Conservation (phyloP, 2,888 invertebrate species). For the Drosophila yooni region DNA sequence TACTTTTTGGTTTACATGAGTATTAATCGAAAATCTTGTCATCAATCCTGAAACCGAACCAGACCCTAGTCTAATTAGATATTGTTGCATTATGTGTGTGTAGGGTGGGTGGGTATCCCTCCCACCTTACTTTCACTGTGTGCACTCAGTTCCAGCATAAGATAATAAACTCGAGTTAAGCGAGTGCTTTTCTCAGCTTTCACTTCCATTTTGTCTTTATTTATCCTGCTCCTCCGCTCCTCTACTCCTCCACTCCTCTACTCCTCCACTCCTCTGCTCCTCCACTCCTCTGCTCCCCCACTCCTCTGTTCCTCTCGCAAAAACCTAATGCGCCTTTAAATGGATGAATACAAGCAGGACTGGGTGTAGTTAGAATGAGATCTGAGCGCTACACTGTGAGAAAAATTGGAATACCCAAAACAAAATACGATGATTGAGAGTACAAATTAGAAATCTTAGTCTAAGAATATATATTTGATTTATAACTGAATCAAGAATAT, state of each 20-base stretch:
- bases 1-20: background rate
- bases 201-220: conserved; percentile 43
- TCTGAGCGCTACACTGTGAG: background rate
- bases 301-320: conserved; percentile 2
- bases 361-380: background rate
- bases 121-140: background rate
- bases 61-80: too few relatives aligned
- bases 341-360: conserved; percentile 8
- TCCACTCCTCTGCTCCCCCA: too few relatives aligned
- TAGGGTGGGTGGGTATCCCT: background rate
- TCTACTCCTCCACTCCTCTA: background rate
- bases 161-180: conserved; percentile 20
- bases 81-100: background rate
- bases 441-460: background rate
- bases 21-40: background rate
- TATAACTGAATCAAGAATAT: background rate
- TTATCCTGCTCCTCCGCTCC: too few relatives aligned
- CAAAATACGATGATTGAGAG: accelerated
- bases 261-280: too few relatives aligned
- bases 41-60: background rate
- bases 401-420: background rate
- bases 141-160: background rate
- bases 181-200: conserved; percentile 12
- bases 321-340: conserved; percentile 45
- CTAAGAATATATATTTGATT: background rate